A percentile compares a stretch with the other conserved stretches of the same genome.
Evolutionary conservation across 2,797 vertebrate genomes (phyloP).

Genomic region (Spheniscus humboldti): DNA sequence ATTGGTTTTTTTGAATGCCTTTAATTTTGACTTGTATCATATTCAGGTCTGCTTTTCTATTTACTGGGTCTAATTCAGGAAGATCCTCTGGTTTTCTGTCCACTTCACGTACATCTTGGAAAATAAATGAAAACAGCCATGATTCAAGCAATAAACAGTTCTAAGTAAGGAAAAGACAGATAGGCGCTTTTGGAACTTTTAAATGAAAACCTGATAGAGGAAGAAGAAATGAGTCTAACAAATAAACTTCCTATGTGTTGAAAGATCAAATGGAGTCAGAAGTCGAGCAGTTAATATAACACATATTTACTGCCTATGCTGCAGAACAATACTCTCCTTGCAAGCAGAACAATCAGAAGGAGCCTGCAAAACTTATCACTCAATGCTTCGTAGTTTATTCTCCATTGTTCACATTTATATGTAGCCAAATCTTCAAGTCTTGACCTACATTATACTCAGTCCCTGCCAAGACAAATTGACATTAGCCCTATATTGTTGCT

Average conservation of each 20-base stretch:
- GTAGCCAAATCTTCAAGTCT: neutral
- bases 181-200: neutral
- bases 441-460: neutral
- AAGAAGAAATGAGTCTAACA: neutral
- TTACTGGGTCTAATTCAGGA: neutral
- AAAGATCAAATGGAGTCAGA: constrained; percentile 37
- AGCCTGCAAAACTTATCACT: neutral
- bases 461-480: neutral
- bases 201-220: constrained; percentile 34
- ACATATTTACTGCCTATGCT: neutral
- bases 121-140: constrained; percentile 37
- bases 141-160: constrained; percentile 4
- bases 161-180: constrained; percentile 15
- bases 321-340: neutral
- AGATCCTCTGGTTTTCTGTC: neutral
- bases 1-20: neutral
- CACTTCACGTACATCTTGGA: neutral
- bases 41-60: neutral
- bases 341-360: neutral
- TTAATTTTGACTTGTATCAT: neutral
- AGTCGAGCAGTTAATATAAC: constrained; percentile 7
- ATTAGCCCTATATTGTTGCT: neutral
- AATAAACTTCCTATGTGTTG: constrained; percentile 1
- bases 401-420: neutral
- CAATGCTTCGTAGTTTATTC: neutral